Percentiles rank a stretch among this genome's conserved stretches.
Evolutionary conservation across 2,113 vertebrate species (phyloP).

Genomic region (Herpetotheres cachinnans): DNA sequence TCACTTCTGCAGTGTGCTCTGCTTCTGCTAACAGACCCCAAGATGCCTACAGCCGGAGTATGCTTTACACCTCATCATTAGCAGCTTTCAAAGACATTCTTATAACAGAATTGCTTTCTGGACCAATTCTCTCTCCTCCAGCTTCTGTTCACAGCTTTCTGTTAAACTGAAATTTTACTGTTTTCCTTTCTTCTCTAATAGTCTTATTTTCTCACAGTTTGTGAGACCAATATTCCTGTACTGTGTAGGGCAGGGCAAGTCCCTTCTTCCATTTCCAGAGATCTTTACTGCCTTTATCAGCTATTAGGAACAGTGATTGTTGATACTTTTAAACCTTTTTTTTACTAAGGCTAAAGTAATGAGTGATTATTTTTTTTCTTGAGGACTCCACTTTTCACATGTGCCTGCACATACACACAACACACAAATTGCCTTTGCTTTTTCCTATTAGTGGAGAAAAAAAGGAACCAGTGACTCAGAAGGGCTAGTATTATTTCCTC

Average conservation of each 20-base stretch:
- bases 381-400: not conserved
- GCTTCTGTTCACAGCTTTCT: not conserved
- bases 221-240: rapidly evolving
- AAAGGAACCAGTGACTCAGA: not conserved
- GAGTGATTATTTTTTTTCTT: not conserved
- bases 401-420: rapidly evolving
- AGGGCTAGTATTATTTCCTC: not conserved
- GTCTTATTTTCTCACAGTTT: not conserved
- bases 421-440: not conserved
- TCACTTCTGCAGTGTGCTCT: not conserved
- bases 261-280: not conserved
- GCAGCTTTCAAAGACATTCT: not conserved
- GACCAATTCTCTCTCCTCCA: not conserved
- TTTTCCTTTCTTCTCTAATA: not conserved
- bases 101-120: not conserved
- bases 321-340: not conserved
- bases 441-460: not conserved
- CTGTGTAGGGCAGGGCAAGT: not conserved
- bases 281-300: not conserved
- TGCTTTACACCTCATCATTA: not conserved
- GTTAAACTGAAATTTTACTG: not conserved
- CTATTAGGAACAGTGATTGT: not conserved
- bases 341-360: not conserved
- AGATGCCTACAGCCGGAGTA: rapidly evolving
- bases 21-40: not conserved